Percentiles rank a stretch among this genome's conserved stretches.
phyloP scores from a whole-genome alignment of 64 coral and sea anemone genomes.

The Acropora tenuis region DNA sequence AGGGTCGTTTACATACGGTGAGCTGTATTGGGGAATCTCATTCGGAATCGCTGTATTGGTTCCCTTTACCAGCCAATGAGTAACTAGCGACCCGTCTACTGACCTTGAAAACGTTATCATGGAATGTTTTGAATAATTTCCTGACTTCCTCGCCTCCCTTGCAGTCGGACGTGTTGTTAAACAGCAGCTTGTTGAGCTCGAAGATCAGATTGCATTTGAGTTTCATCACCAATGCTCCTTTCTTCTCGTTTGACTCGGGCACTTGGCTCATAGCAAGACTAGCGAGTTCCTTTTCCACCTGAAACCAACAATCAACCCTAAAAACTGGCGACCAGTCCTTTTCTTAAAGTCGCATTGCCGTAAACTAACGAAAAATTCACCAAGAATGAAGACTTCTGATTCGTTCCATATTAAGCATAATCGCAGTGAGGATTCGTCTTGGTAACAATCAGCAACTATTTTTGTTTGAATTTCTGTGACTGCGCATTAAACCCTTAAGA shows the following conservation, averaged over 20 bases:
- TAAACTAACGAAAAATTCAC: background rate
- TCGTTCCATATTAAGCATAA: too few relatives aligned
- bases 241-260: conserved; percentile 45
- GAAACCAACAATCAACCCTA: background rate
- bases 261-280: conserved; percentile 54
- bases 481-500: too few relatives aligned
- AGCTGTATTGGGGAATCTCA: too few relatives aligned
- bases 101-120: conserved; percentile 21
- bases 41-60: too few relatives aligned
- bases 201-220: conserved; percentile 54
- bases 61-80: too few relatives aligned
- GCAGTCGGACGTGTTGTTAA: conserved; percentile 75
- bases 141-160: conserved; percentile 78
- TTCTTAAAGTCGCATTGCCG: background rate
- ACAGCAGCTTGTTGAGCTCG: conserved; percentile 55
- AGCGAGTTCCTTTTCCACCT: conserved; percentile 67
- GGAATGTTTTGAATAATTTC: conserved; percentile 42
- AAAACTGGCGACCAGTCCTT: background rate
- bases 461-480: too few relatives aligned
- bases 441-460: too few relatives aligned
- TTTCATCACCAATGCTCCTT: conserved; percentile 54
- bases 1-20: too few relatives aligned
- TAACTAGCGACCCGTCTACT: background rate
- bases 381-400: background rate
- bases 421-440: too few relatives aligned